Conservation (phyloP, 2,797 vertebrate genomes). For the Danio aesculapii region DNA sequence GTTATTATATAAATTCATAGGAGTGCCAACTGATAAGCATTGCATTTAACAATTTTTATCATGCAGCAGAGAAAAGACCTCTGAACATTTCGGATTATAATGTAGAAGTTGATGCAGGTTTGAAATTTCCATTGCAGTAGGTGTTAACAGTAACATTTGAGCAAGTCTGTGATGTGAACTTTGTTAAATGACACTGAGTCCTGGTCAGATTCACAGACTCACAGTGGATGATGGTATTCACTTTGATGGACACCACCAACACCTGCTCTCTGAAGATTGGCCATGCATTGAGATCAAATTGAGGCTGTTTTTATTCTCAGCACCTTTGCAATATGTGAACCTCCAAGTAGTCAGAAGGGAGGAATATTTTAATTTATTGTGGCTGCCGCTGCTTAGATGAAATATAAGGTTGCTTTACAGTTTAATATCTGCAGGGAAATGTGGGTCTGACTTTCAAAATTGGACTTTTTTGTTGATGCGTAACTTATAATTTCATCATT, state of each 20-base stretch:
- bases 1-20: not conserved
- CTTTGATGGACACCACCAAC: not conserved
- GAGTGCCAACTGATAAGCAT: not conserved
- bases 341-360: not conserved
- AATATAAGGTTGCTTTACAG: not conserved
- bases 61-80: not conserved
- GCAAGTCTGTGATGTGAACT: not conserved
- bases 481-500: not conserved
- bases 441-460: not conserved
- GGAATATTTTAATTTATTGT: not conserved
- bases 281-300: not conserved
- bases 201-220: not conserved
- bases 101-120: not conserved
- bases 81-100: not conserved
- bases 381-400: not conserved
- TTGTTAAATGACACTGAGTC: not conserved
- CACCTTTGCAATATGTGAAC: not conserved
- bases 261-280: conserved; percentile 6
- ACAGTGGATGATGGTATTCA: conserved; percentile 1
- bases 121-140: not conserved
- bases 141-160: not conserved
- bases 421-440: not conserved
- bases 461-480: not conserved
- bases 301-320: not conserved
- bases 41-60: not conserved